Conservation (phyloP, 2,888 invertebrate genomes). For the Papilio gigon region DNA sequence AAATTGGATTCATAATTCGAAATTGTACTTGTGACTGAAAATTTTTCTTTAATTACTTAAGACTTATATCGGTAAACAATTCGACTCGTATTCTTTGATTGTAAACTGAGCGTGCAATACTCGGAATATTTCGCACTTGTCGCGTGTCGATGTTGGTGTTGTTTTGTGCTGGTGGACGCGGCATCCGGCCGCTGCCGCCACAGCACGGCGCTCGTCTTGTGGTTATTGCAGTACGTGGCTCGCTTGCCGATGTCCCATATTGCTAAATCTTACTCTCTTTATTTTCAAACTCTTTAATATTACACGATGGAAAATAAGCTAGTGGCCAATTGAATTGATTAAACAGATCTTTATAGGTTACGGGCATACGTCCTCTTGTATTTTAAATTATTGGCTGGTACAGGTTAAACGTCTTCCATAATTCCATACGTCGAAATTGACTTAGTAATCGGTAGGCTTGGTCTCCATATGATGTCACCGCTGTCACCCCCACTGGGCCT, state of each 20-base stretch:
- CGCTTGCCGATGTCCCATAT: conserved; percentile 26
- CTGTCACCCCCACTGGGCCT: conserved; percentile 61
- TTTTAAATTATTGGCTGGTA: conserved; percentile 21
- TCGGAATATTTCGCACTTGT: conserved; percentile 39
- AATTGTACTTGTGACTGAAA: neutral
- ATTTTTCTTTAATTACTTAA: conserved; percentile 14
- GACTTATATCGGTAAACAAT: neutral
- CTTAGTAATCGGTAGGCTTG: conserved; percentile 44
- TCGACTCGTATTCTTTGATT: conserved; percentile 12
- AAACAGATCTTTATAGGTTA: neutral
- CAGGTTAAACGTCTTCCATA: conserved; percentile 34
- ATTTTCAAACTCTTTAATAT: conserved; percentile 1
- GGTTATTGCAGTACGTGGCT: conserved; percentile 50
- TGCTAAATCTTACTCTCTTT: neutral
- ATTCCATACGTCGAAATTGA: conserved; percentile 43
- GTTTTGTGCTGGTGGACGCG: conserved; percentile 45
- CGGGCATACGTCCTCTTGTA: too few relatives aligned
- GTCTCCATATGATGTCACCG: conserved; percentile 43
- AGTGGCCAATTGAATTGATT: too few relatives aligned
- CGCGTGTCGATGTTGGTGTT: conserved; percentile 15
- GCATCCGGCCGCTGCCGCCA: conserved; percentile 43
- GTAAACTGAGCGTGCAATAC: conserved; percentile 30
- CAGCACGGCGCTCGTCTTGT: conserved; percentile 49
- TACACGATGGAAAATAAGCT: too few relatives aligned
- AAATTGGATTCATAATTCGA: neutral